Evolutionary conservation across 1,140 invertebrate species (phyloP), one percentile per base, ranked within the genome.

Genomic region (Leptopilina boulardi): DNA sequence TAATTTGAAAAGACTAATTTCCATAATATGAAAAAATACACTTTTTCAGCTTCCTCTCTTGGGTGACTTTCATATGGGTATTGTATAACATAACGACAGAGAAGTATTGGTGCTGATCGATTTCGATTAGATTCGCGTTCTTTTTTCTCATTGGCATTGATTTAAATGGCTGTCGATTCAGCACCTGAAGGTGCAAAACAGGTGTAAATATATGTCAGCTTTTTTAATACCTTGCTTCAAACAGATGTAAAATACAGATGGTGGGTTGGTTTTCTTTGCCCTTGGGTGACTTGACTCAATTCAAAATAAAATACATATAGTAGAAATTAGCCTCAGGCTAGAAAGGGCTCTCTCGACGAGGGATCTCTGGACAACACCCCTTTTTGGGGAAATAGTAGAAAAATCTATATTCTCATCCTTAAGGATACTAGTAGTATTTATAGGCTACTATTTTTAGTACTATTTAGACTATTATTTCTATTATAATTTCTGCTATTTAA

Each of bases 111-210:
- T 26, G 19, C 56, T 26, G 56, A 59, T 21, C 56, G 21, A 59
- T 59, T 59, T 59, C 11, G 56, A 26, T 59, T 26, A 59, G 56
- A 59, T 59, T 21, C 56, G 21, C 56, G 21, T 59, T 59, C 23
- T 59, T 59, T 59, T 59, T 10, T 26, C 21, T 59, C 11, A 13
- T 59, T 38, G 54, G 21, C 54, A 23, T 23, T 59, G 23, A 59
- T 59, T 23, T 26, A 59, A 59, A 59, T 59, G 19, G 56, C 3
- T 21, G 21, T 59, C 18, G 10, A 59, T 21, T 59, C 21, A 23
- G 11, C 2, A 21, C n/a, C 8, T 59, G 56, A 21, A 21, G 9
- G 30, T 38, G 34, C 34, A 59, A 23, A 13, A 26, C 19, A 23
- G 11, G 13, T 8, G 56, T 21, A 11, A 13, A 59, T 9, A 13